These are phyloP conservation scores for Ciconia stormi DNA, from an alignment of 2,113 vertebrate species.

Conservation along the genomic window DNA sequence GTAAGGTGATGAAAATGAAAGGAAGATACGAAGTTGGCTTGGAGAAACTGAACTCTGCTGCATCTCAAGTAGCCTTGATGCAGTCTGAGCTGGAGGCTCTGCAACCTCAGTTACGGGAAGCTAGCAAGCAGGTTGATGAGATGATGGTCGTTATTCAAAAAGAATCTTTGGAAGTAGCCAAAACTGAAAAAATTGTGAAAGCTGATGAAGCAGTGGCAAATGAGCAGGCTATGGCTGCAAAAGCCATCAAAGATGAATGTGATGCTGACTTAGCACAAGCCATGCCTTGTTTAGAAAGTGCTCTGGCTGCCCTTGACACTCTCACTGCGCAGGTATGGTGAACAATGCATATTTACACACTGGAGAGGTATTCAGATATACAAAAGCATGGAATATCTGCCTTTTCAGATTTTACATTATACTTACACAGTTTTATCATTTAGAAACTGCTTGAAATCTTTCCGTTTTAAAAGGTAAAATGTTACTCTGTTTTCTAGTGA, in stretches of 20 bases:
- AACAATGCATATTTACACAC: neutral
- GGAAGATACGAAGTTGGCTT: slow-evolving; percentile 87
- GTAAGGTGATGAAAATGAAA: slow-evolving; percentile 88
- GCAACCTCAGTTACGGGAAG: slow-evolving; percentile 84
- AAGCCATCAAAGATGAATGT: slow-evolving; percentile 92
- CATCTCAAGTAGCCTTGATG: slow-evolving; percentile 86
- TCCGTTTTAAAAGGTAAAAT: neutral
- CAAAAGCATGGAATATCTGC: neutral
- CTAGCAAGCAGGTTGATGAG: slow-evolving; percentile 86
- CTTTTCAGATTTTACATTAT: neutral
- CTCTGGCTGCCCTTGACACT: slow-evolving; percentile 84
- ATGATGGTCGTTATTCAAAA: slow-evolving; percentile 85
- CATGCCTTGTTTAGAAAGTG: slow-evolving; percentile 84
- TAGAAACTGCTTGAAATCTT: neutral
- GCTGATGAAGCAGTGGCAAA: slow-evolving; percentile 85
- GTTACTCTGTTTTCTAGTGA: neutral
- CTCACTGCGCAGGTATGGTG: slow-evolving; percentile 83
- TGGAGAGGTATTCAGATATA: neutral
- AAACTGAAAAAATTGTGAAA: slow-evolving; percentile 87
- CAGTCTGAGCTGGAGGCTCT: slow-evolving; percentile 86
- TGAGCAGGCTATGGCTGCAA: slow-evolving; percentile 87
- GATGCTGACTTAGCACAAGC: slow-evolving; percentile 87
- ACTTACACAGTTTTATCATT: neutral
- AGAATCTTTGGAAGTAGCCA: slow-evolving; percentile 88
- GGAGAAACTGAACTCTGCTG: slow-evolving; percentile 86